Base-by-base conservation (phyloP, 2,888 invertebrate genomes). In the Pantelozetes paolii region DNA sequence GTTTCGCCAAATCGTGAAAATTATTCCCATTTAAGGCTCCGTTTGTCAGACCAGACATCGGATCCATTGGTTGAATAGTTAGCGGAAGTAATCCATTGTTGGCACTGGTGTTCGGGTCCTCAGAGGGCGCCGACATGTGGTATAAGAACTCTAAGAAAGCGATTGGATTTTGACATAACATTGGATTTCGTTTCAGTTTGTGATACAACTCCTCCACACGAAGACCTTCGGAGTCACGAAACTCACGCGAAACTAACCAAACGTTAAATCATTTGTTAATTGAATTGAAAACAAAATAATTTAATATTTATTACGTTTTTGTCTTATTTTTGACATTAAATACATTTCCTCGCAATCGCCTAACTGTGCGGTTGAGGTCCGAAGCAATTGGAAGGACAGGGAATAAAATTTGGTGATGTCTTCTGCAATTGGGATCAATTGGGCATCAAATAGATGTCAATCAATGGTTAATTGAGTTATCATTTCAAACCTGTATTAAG, bases 101-200 rank as follows among this genome's bases (percentile, higher is more conserved):
- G 15, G 11, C n/a, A n/a, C n/a, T n/a, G n/a, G n/a, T 11, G 26
- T 36, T 71, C 28, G n/a, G 9, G 2, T 67, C n/a, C 23, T 2
- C 2, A 20, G 42, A 20, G 2, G 67, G 6, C 18, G 74, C 77
- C 73, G 77, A 77, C 64, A 80, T 73, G 23, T 74, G 71, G 72
- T 78, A 79, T 62, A 88, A 81, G 75, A 88, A 82, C 57, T 85
- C 83, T 77, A 88, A 79, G 48, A 73, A 71, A 40, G 71, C 64
- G 36, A 67, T 72, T 62, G 71, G 71, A 45, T 71, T 73, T 40
- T 36, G 48, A 59, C 69, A 69, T 8, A 67, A n/a, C n/a, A n/a
- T 64, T 77, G 86, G 82, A 79, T 82, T 82, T 26, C 80, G 79
- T 76, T 82, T 82, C 11, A 85, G 79, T 76, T 82, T 83, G 64